Percentiles rank a stretch among this genome's conserved stretches.
These are phyloP conservation scores for Oxygymnocypris stewartii DNA, from an alignment of 2,113 vertebrate genomes.

Conservation along the genomic window DNA sequence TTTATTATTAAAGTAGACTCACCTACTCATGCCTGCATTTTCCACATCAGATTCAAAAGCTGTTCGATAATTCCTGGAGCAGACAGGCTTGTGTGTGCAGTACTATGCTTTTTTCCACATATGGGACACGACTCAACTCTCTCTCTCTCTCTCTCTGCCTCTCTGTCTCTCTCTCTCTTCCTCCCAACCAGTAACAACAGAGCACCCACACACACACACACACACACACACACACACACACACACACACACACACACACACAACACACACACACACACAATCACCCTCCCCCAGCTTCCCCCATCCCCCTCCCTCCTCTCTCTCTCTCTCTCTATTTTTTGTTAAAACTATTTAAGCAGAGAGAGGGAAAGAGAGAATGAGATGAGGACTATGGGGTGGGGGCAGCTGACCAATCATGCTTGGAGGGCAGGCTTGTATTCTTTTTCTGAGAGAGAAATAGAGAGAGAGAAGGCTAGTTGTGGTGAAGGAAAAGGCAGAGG, in stretches of 20 bases:
- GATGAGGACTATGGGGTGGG: slow-evolving; percentile 61
- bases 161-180: slow-evolving; percentile 47
- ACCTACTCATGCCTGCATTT: slow-evolving; percentile 61
- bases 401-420: slow-evolving; percentile 69
- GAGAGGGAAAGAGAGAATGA: slow-evolving; percentile 59
- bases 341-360: slow-evolving; percentile 79
- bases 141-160: slow-evolving; percentile 43
- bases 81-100: slow-evolving; percentile 65
- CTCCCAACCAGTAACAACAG: slow-evolving; percentile 74
- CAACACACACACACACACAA: slow-evolving; percentile 62
- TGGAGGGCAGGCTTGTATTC: slow-evolving; percentile 54
- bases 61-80: slow-evolving; percentile 73
- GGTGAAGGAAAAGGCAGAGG: not conserved
- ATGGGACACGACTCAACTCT: slow-evolving; percentile 72
- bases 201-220: slow-evolving; percentile 63
- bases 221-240: slow-evolving; percentile 66
- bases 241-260: slow-evolving; percentile 67
- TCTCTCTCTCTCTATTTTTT: slow-evolving; percentile 69
- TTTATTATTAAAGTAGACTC: slow-evolving; percentile 55
- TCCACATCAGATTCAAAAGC: slow-evolving; percentile 57
- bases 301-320: slow-evolving; percentile 63
- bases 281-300: slow-evolving; percentile 69
- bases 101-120: slow-evolving; percentile 75
- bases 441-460: slow-evolving; percentile 41
- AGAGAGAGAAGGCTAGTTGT: slow-evolving; percentile 4